Base-by-base conservation (phyloP, 2,797 vertebrate species). In the Euthynnus affinis region DNA sequence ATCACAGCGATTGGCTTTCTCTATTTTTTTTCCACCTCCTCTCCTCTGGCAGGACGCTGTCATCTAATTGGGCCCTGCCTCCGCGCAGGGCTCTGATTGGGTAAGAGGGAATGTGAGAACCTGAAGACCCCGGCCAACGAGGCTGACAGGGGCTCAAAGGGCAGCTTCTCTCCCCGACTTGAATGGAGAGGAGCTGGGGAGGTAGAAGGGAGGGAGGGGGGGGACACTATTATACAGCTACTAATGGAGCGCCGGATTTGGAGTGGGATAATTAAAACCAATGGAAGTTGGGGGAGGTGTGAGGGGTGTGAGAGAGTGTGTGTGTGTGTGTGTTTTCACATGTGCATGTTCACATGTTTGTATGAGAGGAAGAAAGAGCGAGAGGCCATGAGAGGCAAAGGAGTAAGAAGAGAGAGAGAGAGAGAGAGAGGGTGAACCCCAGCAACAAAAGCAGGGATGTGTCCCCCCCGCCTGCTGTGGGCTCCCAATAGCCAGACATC, bases 21-120 rank as follows among this genome's bases (percentile, higher is more conserved):
- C 58, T 61, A 23, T 53, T 74, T 71, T 68, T 72, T 68, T 44
- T 64, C 61, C 48, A 9, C 81, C 77, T 65, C 51, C 63, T 58
- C 12, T 72, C 80, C 85, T 80, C 84, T 78, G 71, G 77, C 65
- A 32, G 89, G 87, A 90, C 52, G 70, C 85, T 66, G 90, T 66
- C 53, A 77, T 94, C 93, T 96, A 94, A 96, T 96, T 96, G 96
- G 96, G 87, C 91, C 91, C 89, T 76, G 85, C 82, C 82, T 84
- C 68, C 0, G 42, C 17, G 89, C 80, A 29, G 91, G 71, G 82
- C 89, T 89, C 74, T 58, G 91, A 96, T 95, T 93, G 95, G 96
- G 86, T 60, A 61, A 89, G 92, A 83, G 92, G 92, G 93, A 95
- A 96, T 96, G 96, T 97, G 96, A 97, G 96, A 97, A 97, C 96